phyloP scores from a whole-genome alignment of 2,888 invertebrate genomes.

The Sicus ferrugineus region DNA sequence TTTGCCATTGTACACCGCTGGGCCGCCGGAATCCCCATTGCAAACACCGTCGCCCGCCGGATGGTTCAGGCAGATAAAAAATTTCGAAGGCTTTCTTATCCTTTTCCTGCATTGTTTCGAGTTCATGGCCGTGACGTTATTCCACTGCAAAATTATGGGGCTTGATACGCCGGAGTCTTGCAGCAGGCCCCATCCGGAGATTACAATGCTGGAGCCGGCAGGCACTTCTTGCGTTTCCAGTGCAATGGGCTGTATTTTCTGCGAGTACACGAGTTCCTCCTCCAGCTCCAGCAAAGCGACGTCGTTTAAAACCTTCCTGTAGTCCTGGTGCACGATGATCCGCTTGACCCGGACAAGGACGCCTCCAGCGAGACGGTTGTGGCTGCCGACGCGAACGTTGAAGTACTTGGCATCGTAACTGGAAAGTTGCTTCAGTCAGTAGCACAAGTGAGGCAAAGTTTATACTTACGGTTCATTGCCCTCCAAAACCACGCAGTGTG shows the following conservation, averaged over 20 bases:
- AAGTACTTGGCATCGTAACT: conserved; percentile 44
- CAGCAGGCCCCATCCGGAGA: conserved; percentile 51
- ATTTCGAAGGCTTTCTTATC: conserved; percentile 32
- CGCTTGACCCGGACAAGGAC: conserved; percentile 46
- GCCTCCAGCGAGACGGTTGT: conserved; percentile 48
- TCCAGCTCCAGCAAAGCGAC: conserved; percentile 48
- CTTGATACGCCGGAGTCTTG: conserved; percentile 36
- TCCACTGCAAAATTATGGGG: conserved; percentile 42
- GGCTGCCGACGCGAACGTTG: conserved; percentile 53
- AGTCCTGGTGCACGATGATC: conserved; percentile 43
- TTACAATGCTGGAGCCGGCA: conserved; percentile 41
- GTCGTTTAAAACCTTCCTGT: conserved; percentile 42
- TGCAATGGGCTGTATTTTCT: conserved; percentile 42
- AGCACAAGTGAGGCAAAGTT: neutral
- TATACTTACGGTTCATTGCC: conserved; percentile 34
- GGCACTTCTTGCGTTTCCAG: conserved; percentile 43
- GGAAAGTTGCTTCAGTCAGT: neutral
- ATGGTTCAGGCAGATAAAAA: conserved; percentile 41
- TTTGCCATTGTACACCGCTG: conserved; percentile 48
- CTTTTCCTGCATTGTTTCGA: conserved; percentile 34
- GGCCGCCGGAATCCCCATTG: conserved; percentile 53
- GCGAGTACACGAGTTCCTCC: conserved; percentile 42
- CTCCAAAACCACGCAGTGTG: conserved; percentile 47
- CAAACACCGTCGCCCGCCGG: conserved; percentile 51
- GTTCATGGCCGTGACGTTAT: conserved; percentile 43